A percentile compares a stretch with the other conserved stretches of the same genome.
Conservation (phyloP, 2,888 invertebrate genomes). For the Atherix ibis region DNA sequence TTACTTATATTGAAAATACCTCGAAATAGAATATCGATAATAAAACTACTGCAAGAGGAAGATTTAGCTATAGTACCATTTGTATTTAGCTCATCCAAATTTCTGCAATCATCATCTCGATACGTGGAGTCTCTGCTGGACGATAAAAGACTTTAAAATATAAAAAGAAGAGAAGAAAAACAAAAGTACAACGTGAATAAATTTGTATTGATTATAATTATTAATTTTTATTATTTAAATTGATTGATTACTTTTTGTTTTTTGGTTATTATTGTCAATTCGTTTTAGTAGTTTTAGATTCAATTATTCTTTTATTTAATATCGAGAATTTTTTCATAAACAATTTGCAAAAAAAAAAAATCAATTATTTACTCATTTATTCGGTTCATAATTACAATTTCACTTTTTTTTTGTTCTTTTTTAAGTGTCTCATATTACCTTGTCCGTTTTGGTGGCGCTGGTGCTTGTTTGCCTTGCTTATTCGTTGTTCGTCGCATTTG, state of each 20-base stretch:
- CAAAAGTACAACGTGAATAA: too few species aligned
- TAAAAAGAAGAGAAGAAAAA: constrained; percentile 1
- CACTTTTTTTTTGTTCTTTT: not conserved
- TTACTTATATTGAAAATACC: constrained; percentile 34
- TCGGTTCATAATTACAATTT: not conserved
- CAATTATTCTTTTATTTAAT: too few species aligned
- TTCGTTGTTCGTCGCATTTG: constrained; percentile 77
- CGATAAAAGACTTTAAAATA: constrained; percentile 23
- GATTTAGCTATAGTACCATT: constrained; percentile 34
- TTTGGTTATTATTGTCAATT: too few species aligned
- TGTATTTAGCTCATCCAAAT: constrained; percentile 29
- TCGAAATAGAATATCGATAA: constrained; percentile 35
- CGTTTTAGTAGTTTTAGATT: too few species aligned
- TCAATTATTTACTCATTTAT: not conserved
- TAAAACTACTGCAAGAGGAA: constrained; percentile 36
- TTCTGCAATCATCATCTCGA: constrained; percentile 31
- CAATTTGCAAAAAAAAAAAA: too few species aligned
- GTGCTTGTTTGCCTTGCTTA: constrained; percentile 83
- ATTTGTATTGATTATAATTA: too few species aligned
- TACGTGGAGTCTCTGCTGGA: constrained; percentile 33
- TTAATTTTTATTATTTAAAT: not conserved
- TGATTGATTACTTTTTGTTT: too few species aligned
- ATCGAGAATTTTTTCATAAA: too few species aligned
- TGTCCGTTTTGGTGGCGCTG: constrained; percentile 89
- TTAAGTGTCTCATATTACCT: too few species aligned